Evolutionary conservation across 2,888 invertebrate species (phyloP), one percentile per base, ranked within the genome.

Genomic region (Rhagonycha fulva): DNA sequence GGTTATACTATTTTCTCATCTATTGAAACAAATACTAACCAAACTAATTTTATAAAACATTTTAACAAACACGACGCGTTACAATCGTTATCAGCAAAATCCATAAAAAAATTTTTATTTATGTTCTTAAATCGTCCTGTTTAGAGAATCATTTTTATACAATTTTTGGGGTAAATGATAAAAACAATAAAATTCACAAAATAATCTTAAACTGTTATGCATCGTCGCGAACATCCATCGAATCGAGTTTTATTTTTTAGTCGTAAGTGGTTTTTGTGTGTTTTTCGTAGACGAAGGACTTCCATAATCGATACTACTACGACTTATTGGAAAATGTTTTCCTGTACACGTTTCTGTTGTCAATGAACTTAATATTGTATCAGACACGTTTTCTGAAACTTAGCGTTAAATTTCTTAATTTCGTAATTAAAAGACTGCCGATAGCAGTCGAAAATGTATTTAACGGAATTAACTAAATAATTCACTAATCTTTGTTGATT

Each of bases 241-340:
- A 73, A 63, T 71, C 72, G 73, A 73, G 75, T 78, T 73, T 75
- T 78, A 75, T 75, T 78, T 75, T 78, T 75, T 73, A 74, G 73
- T 70, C 75, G 73, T 82, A 82, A 82, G 81, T 82, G 81, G 80
- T 80, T 79, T 81, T 78, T 82, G 81, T 82, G 79, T 81, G 81
- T 78, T 82, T 81, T 82, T 79, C 81, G 62, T 77, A 79, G 68
- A 78, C 75, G 74, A 74, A 77, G 75, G 77, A 74, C 77, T 47
- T 79, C 81, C 79, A 81, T 82, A 82, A 82, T 82, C 83, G 82
- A 83, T 82, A 82, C 82, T 81, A 81, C 76, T 81, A 81, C 76
- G 79, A 80, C 80, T 82, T 82, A 82, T 80, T 80, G 78, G 77
- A 80, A 66, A 79, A 81, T 79, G 78, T 76, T 81, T 80, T 81